phyloP scores from a whole-genome alignment of 2,113 vertebrate genomes.

The Coturnix japonica region DNA sequence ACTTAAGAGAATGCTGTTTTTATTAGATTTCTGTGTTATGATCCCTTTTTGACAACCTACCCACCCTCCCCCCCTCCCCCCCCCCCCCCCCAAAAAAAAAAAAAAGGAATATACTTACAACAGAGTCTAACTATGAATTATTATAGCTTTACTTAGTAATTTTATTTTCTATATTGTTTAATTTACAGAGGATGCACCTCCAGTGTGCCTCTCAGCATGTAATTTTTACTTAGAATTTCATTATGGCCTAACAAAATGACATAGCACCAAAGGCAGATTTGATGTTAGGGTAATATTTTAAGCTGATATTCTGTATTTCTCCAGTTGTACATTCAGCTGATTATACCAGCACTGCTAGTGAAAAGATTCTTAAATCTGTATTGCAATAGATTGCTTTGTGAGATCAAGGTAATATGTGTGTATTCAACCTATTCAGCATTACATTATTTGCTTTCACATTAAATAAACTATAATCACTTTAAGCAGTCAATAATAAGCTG shows the following conservation, averaged over 20 bases:
- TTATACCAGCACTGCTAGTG: not conserved
- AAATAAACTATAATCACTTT: not conserved
- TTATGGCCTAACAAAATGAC: not conserved
- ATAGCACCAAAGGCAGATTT: not conserved
- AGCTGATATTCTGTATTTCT: not conserved
- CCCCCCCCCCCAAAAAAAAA: not conserved
- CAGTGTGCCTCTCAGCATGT: not conserved
- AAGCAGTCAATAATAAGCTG: not conserved
- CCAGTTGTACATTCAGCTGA: not conserved
- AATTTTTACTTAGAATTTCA: not conserved
- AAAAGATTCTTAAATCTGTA: not conserved
- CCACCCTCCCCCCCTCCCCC: no score
- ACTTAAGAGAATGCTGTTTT: not conserved
- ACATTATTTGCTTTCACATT: not conserved
- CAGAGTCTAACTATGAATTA: not conserved
- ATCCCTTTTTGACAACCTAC: not conserved
- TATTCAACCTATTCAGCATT: not conserved
- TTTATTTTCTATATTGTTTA: not conserved
- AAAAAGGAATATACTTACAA: not conserved
- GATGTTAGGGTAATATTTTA: not conserved
- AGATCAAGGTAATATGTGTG: not conserved
- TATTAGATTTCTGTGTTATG: not conserved
- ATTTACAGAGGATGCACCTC: not conserved
- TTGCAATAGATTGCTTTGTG: not conserved
- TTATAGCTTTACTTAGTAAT: not conserved